These are phyloP conservation scores for Sphaeramia orbicularis DNA, from an alignment of 2,797 vertebrate species.

Conservation along the genomic window DNA sequence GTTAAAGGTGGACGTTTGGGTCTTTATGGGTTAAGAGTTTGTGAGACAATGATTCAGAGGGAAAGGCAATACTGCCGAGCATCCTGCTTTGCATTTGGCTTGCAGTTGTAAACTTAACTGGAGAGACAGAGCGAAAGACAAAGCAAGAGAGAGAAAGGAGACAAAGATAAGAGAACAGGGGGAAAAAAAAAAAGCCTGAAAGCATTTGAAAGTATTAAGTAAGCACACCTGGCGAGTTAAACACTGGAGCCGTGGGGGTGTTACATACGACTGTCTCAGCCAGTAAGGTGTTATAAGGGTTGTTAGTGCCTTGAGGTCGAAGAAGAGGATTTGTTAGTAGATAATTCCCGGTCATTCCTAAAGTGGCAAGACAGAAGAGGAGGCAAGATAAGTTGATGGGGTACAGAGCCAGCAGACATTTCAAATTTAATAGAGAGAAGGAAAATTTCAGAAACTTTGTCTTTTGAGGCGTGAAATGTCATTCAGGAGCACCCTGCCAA, in stretches of 20 bases:
- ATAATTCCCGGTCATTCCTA: slow-evolving; percentile 99
- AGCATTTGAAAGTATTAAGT: slow-evolving; percentile 76
- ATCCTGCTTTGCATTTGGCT: slow-evolving; percentile 62
- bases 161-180: slow-evolving; percentile 19
- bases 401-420: slow-evolving; percentile 38
- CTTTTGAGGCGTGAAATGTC: slow-evolving; percentile 24
- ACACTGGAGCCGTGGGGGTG: slow-evolving; percentile 98
- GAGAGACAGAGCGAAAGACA: slow-evolving; percentile 45
- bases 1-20: no score
- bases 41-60: slow-evolving; percentile 67
- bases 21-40: slow-evolving; percentile 50
- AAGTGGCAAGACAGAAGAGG: slow-evolving; percentile 89
- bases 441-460: slow-evolving; percentile 14
- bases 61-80: slow-evolving; percentile 69
- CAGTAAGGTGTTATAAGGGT: slow-evolving; percentile 99
- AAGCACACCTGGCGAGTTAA: slow-evolving; percentile 99
- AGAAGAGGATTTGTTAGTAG: slow-evolving; percentile 99
- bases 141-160: slow-evolving; percentile 32
- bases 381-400: slow-evolving; percentile 54
- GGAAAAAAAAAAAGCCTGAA: slow-evolving; percentile 42
- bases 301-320: slow-evolving; percentile 99
- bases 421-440: slow-evolving; percentile 46
- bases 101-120: slow-evolving; percentile 46
- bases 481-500: background rate
- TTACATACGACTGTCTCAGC: slow-evolving; percentile 99